phyloP scores from a whole-genome alignment of 1,140 invertebrate species.

The Ceratina japonica region DNA sequence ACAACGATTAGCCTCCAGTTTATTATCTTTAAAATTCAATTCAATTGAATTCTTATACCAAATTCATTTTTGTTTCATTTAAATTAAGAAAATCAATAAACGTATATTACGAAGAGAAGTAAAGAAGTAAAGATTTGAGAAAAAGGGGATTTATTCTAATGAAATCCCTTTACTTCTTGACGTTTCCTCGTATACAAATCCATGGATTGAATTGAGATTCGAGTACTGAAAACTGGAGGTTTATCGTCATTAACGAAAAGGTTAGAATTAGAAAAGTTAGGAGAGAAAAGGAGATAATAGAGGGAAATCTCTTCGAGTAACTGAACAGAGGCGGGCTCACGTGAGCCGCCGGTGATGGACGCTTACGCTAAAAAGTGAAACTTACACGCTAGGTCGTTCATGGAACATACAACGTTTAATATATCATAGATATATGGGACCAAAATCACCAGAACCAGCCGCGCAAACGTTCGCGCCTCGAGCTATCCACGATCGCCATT shows the following conservation, averaged over 20 bases:
- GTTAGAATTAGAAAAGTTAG: background rate
- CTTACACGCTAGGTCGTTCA: conserved; percentile 84
- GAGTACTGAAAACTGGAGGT: no score
- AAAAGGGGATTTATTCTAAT: no score
- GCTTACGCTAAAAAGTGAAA: conserved; percentile 47
- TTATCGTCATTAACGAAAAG: no score
- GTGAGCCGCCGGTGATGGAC: conserved; percentile 61
- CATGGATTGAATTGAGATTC: background rate
- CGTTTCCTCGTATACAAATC: no score
- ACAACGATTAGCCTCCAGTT: no score
- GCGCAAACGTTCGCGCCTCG: conserved; percentile 62
- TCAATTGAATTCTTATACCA: no score
- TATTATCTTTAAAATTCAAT: no score
- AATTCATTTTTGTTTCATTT: no score
- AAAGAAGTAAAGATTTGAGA: no score
- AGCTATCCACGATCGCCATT: conserved; percentile 53
- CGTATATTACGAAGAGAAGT: no score
- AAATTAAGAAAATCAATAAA: no score
- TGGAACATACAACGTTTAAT: conserved; percentile 94
- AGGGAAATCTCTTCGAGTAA: conserved; percentile 59
- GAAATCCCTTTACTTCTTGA: no score
- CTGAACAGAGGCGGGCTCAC: conserved; percentile 67
- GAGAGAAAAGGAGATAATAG: background rate
- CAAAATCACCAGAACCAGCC: conserved; percentile 86
- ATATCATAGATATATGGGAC: conserved; percentile 98